Conservation (phyloP, 2,888 invertebrate species). For the Amblyteles armatorius region DNA sequence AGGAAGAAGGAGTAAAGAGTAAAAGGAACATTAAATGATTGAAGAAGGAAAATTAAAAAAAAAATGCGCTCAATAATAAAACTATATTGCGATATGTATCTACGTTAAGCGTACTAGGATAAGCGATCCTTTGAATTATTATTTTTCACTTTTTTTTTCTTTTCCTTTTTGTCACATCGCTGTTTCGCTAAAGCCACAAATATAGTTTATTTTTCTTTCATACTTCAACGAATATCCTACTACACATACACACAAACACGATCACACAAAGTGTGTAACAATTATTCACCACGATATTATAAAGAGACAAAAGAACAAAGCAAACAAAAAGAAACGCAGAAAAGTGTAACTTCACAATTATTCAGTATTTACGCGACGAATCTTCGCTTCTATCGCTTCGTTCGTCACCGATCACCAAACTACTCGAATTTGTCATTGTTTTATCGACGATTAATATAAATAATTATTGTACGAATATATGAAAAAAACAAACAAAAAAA, state of each 20-base stretch:
- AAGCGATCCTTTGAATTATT: conserved; percentile 58
- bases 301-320: conserved; percentile 13
- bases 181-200: conserved; percentile 62
- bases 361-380: conserved; percentile 50
- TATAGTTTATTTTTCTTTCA: conserved; percentile 19
- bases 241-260: conserved; percentile 24
- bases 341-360: conserved; percentile 38
- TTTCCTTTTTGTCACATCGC: conserved; percentile 53
- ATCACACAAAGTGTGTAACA: conserved; percentile 34
- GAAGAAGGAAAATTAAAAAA: conserved; percentile 39
- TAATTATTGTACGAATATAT: conserved; percentile 47
- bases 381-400: conserved; percentile 45
- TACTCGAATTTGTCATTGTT: conserved; percentile 15
- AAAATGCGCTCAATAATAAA: conserved; percentile 66
- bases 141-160: conserved; percentile 33
- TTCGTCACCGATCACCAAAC: conserved; percentile 49
- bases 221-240: conserved; percentile 16
- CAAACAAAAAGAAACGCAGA: conserved; percentile 38
- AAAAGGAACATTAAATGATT: neutral
- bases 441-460: conserved; percentile 36
- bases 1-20: neutral
- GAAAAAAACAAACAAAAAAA: neutral
- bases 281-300: conserved; percentile 36
- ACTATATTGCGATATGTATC: conserved; percentile 64
- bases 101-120: conserved; percentile 65